phyloP scores from a whole-genome alignment of 2,113 vertebrate species.

The Lophochroa leadbeateri region DNA sequence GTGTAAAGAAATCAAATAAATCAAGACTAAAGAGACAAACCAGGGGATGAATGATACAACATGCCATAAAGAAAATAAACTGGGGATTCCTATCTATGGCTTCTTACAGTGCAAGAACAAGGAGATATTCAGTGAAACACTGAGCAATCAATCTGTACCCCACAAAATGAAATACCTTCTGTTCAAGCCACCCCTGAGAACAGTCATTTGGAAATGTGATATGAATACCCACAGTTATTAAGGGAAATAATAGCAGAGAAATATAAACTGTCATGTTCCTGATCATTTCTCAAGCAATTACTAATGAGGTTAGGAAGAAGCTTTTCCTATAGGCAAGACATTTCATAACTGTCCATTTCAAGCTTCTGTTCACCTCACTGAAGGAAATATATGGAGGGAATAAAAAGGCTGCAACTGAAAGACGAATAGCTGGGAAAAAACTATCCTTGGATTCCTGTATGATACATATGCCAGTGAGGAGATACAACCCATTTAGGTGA shows the following conservation, averaged over 20 bases:
- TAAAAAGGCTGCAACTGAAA: neutral
- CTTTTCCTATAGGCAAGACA: neutral
- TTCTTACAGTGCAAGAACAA: neutral
- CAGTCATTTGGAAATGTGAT: slow-evolving; percentile 8
- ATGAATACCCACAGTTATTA: neutral
- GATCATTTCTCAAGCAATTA: slow-evolving; percentile 6
- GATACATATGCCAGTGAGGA: neutral
- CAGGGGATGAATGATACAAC: neutral
- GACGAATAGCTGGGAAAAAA: neutral
- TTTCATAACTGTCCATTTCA: slow-evolving; percentile 1
- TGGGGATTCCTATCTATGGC: neutral
- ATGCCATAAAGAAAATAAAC: neutral
- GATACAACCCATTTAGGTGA: neutral
- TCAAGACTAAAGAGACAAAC: neutral
- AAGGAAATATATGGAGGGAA: neutral
- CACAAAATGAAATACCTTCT: neutral
- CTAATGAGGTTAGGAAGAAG: neutral
- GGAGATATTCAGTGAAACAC: neutral
- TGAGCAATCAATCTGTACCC: neutral
- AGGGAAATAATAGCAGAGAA: slow-evolving; percentile 5
- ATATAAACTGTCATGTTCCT: neutral
- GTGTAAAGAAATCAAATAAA: neutral
- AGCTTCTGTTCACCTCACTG: neutral
- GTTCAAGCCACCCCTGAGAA: slow-evolving; percentile 10
- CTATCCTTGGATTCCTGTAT: neutral